Base-by-base conservation (phyloP, 1,140 invertebrate species). In the Papilio polytes region DNA sequence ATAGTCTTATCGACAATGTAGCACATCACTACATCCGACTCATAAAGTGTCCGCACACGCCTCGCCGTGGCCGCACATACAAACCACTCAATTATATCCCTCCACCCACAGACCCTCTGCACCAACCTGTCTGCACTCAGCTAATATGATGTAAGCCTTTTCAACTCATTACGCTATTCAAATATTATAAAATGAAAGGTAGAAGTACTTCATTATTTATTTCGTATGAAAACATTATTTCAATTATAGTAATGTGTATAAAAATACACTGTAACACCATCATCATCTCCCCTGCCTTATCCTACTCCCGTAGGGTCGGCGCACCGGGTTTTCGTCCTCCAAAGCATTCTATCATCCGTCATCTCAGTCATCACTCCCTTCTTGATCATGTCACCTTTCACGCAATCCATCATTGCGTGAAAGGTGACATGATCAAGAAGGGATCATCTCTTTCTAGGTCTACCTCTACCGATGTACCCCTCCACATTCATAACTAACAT, bases 41-140 rank as follows among this genome's bases (percentile, higher is more conserved):
- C 74, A 87, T 88, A 87, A 85, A 91, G 85, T 87, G 86, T n/a
- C 79, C 76, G 87, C 90, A 92, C 90, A 88, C 78, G 76, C 80
- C 79, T 46, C 80, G 84, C 79, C 92, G 90, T 93, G 92, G 83
- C 84, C 59, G 82, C 85, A 88, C 90, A 93, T 93, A 91, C 86
- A 92, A 91, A 92, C 85, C 85, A 90, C 91, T 87, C 91, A 84
- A 92, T 92, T 93, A 92, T 91, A 89, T 90, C 88, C 89, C 89
- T 88, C 86, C 85, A n/a, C 82, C 80, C 78, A 74, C 73, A 26
- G 26, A 20, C 12, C 66, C 72, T 80, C 76, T 81, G 78, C 82
- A 79, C 81, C 78, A 77, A 74, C 81, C 74, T 82, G 79, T 82
- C 82, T 83, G 80, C 83, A 81, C 80, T 78, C 59, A 48, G 56